Percentiles rank a stretch among this genome's conserved stretches.
These are phyloP conservation scores for Suncus etruscus DNA, from an alignment of 2,113 vertebrate species.

Conservation along the genomic window DNA sequence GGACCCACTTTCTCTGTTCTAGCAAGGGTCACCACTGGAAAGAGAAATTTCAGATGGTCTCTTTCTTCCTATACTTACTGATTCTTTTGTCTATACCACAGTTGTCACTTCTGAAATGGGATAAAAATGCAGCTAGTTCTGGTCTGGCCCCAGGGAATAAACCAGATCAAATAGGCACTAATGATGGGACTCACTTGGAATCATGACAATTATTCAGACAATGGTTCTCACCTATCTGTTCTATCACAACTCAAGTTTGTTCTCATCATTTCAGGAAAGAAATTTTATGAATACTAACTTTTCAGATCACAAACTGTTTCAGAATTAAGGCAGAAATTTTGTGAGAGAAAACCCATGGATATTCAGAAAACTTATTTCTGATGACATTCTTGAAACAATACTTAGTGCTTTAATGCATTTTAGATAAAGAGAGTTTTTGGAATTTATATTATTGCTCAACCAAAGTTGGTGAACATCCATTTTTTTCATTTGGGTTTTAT, in stretches of 20 bases:
- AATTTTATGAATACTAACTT: constrained; percentile 30
- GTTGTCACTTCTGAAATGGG: neutral
- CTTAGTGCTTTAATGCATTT: constrained; percentile 57
- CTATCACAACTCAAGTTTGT: neutral
- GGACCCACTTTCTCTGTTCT: neutral
- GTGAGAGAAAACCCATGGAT: constrained; percentile 59
- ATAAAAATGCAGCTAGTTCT: neutral
- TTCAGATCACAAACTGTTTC: constrained; percentile 38
- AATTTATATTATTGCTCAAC: neutral
- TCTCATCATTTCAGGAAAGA: neutral
- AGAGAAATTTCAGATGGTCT: neutral
- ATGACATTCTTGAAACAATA: constrained; percentile 75
- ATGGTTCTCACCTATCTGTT: neutral
- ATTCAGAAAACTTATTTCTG: constrained; percentile 59
- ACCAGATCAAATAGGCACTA: neutral
- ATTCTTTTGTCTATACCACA: neutral
- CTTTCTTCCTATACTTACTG: neutral
- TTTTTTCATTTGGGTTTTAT: too few relatives aligned
- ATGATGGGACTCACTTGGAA: neutral
- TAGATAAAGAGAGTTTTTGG: constrained; percentile 72
- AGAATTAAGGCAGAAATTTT: constrained; percentile 29
- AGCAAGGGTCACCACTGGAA: neutral
- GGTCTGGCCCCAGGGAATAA: neutral
- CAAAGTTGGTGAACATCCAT: neutral
- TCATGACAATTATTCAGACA: neutral